phyloP scores from a whole-genome alignment of 1,140 invertebrate genomes.

The Heliconius hewitsoni region DNA sequence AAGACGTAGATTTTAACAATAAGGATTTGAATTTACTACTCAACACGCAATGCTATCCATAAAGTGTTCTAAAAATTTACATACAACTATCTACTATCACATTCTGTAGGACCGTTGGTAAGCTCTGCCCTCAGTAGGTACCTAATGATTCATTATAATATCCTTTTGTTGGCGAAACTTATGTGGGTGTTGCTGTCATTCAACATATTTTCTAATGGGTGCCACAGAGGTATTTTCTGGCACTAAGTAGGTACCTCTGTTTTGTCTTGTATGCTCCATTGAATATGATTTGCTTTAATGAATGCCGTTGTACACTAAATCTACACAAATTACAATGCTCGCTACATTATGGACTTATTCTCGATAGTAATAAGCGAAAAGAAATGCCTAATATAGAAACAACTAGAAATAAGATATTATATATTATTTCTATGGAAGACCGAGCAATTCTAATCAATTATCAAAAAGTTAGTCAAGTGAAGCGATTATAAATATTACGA shows the following conservation, averaged over 20 bases:
- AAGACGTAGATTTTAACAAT: not conserved
- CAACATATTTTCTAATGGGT: conserved; percentile 10
- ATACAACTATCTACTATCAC: not conserved
- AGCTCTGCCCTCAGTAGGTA: not conserved
- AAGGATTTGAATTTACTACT: not conserved
- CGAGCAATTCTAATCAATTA: not conserved
- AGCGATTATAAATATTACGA: not conserved
- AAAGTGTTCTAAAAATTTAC: not conserved
- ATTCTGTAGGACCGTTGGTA: too few species aligned
- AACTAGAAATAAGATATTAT: not conserved
- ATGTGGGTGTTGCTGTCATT: conserved; percentile 30
- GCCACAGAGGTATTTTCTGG: not conserved
- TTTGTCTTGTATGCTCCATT: not conserved
- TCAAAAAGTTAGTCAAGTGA: too few species aligned
- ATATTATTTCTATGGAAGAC: not conserved
- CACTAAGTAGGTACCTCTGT: not conserved
- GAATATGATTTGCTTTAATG: conserved; percentile 14
- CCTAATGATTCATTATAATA: conserved; percentile 39
- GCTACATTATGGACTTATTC: not conserved
- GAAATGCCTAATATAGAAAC: not conserved
- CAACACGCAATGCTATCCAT: not conserved
- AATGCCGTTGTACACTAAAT: not conserved
- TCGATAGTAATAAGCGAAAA: not conserved
- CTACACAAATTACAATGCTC: not conserved
- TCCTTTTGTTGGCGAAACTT: conserved; percentile 29